Evolutionary conservation across 2,113 vertebrate species (phyloP), one percentile per base, ranked within the genome.

Genomic region (Spheniscus mendiculus): DNA sequence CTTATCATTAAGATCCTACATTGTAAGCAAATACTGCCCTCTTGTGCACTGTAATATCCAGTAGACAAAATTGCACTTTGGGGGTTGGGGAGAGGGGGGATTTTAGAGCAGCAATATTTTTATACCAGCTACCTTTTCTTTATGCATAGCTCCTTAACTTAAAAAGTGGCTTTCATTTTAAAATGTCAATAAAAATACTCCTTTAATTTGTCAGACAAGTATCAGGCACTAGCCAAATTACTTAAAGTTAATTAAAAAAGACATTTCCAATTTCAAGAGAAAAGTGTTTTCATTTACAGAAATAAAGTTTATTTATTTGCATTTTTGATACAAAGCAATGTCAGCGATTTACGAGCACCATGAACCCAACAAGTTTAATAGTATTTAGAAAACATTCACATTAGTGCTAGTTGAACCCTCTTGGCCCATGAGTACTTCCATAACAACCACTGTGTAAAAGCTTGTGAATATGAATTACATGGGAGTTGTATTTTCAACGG

Each of bases 1-100:
- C 12, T 77, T 74, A 84, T 8, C 90, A 25, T 15, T 27, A 47
- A 50, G 29, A 71, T 58, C 74, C 87, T 10, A 16, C 93, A 97
- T 63, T 7, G 80, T 25, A 92, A 98, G 98, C 94, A 94, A 98
- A 98, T 49, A 98, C 97, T 98, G 98, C 98, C 98, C 98, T 98
- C 98, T 98, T 97, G 98, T 97, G 98, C 98, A 94, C 96, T 18
- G 22, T 34, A 52, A 20, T 14, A 86, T 70, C 87, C 92, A 53
- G 36, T 9, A 88, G 88, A 79, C 29, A 15, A 44, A 66, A 61
- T 4, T 47, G 32, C 50, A 49, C 32, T 91, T 26, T 5, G 13
- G 17, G 19, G 29, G 11, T 1, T 73, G 29, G 6, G 30, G 27
- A 82, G 5, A 59, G 22, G 13, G 12, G 15, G 3, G 14, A 22